Evolutionary conservation across 2,888 invertebrate genomes (phyloP).

Genomic region (Caenorhabditis sp.): DNA sequence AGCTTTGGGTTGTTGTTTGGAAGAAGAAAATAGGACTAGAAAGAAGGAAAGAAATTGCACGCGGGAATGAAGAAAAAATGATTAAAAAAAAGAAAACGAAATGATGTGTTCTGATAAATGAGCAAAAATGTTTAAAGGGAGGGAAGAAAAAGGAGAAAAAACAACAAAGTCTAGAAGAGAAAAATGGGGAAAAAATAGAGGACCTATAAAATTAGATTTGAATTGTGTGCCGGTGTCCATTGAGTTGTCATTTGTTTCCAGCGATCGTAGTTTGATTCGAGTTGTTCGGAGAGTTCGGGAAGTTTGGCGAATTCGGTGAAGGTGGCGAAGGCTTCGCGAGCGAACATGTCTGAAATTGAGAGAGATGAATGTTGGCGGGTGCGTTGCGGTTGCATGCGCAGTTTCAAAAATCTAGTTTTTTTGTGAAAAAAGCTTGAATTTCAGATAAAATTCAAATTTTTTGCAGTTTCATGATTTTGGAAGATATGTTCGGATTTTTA

Average conservation of each 20-base stretch:
- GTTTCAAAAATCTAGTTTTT: no score
- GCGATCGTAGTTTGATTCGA: constrained; percentile 67
- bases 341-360: constrained; percentile 82
- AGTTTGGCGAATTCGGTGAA: constrained; percentile 79
- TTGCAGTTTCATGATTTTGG: no score
- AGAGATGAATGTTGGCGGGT: no score
- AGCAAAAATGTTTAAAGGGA: no score
- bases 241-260: constrained; percentile 62
- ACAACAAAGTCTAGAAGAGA: background rate
- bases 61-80: background rate
- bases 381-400: no score
- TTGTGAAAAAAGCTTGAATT: no score
- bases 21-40: background rate
- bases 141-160: background rate
- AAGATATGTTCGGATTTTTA: no score
- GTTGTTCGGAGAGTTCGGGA: constrained; percentile 58
- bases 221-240: constrained; percentile 65
- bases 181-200: background rate
- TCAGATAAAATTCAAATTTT: no score
- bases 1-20: background rate
- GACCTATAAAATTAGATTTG: constrained; percentile 27
- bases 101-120: background rate
- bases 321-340: constrained; percentile 95
- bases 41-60: background rate
- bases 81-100: background rate